A percentile compares a stretch with the other conserved stretches of the same genome.
phyloP scores from a whole-genome alignment of 2,888 invertebrate genomes.

The Tupiocoris notatus region DNA sequence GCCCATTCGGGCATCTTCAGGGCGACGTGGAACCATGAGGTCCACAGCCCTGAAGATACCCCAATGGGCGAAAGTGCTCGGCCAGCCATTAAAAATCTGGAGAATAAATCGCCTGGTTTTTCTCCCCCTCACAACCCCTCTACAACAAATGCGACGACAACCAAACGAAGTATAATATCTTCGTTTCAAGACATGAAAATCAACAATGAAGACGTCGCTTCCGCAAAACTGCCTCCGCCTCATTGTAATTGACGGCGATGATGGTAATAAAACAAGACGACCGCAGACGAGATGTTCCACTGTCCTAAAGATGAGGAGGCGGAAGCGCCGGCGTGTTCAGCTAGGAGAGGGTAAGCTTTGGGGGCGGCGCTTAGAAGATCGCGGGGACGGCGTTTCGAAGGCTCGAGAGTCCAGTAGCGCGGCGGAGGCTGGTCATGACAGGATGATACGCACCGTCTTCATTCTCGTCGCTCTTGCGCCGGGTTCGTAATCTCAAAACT shows the following conservation, averaged over 20 bases:
- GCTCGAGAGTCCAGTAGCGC: conserved; percentile 23
- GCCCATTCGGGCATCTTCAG: too few species aligned
- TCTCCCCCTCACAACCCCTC: too few species aligned
- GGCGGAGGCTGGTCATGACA: conserved; percentile 33
- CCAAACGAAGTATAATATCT: too few species aligned
- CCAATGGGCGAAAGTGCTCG: too few species aligned
- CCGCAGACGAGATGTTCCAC: neutral
- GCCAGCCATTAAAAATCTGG: too few species aligned
- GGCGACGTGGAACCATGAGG: too few species aligned
- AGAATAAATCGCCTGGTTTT: too few species aligned
- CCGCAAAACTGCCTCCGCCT: too few species aligned
- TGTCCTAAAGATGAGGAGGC: neutral
- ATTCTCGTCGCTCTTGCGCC: conserved; percentile 34
- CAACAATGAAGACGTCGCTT: too few species aligned
- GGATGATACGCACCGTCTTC: conserved; percentile 40
- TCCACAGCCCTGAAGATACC: too few species aligned
- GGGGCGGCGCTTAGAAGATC: neutral
- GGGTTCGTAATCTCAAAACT: conserved; percentile 32
- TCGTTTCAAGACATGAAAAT: too few species aligned
- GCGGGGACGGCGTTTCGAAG: conserved; percentile 14
- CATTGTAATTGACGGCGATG: neutral
- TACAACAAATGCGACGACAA: too few species aligned
- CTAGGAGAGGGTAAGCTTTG: conserved; percentile 4
- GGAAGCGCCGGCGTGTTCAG: neutral
- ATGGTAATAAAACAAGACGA: neutral